Evolutionary conservation across 2,888 invertebrate genomes (phyloP), one percentile per base, ranked within the genome.

Genomic region (Kuschelorhynchus macadamiae): DNA sequence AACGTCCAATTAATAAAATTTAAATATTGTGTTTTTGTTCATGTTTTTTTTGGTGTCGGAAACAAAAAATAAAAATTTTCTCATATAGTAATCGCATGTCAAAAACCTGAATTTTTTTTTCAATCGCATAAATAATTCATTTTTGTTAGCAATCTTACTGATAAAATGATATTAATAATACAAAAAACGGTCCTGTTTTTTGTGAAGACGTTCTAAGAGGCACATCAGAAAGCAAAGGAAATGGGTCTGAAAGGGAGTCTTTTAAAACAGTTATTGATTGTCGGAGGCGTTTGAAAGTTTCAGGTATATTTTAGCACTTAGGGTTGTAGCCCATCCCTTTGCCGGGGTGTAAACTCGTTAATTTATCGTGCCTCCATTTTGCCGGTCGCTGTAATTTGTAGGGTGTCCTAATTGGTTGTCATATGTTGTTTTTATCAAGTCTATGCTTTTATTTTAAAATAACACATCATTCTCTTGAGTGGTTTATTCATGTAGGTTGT

Each of bases 371-470:
- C 39, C 56, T 62, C 62, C 70, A 67, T 67, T 62, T 67, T 70
- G 67, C 57, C 70, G 70, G 70, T 36, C 7, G 7, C 5, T 41
- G 36, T 79, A 79, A 79, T 79, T 79, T 77, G 73, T 79, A 74
- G 78, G 76, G 49, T 60, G 52, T 60, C 67, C 66, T 78, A 77
- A 79, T 78, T 77, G 76, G 73, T 77, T 79, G 78, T 79, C 79
- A 76, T 73, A 72, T 72, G 77, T 78, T 79, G 78, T 79, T 78
- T 78, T 79, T 77, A 77, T 74, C 74, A 75, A 67, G 65, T 72
- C 75, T 71, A 73, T 77, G 77, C 79, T 77, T 79, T 79, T 78
- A 79, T 79, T 76, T 79, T 76, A 72, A 75, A 79, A 77, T 77
- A 78, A 78, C 78, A 77, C 76, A 78, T 77, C 72, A 73, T 71